These are phyloP conservation scores for Drosophila sucinea DNA, from an alignment of 1,140 invertebrate genomes.

Conservation along the genomic window DNA sequence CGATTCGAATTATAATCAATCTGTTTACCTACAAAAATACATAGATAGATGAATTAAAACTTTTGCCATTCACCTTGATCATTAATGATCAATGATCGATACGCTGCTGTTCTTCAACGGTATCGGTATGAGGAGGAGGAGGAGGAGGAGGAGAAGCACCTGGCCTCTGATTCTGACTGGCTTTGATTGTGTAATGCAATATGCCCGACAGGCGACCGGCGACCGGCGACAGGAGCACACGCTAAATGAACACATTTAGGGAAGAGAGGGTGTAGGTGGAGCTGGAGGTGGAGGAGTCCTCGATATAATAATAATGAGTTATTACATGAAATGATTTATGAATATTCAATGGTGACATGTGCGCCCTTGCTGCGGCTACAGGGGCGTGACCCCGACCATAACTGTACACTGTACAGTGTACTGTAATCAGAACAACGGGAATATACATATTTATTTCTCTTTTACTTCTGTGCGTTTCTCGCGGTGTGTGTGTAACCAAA, in stretches of 20 bases:
- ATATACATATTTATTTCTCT: not conserved
- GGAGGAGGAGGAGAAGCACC: constrained; percentile 15
- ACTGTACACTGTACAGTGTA: constrained; percentile 29
- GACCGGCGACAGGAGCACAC: constrained; percentile 36
- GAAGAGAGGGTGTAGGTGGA: not conserved
- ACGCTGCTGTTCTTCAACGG: not conserved
- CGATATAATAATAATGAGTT: constrained; percentile 57
- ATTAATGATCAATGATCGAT: constrained; percentile 22
- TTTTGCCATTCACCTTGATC: constrained; percentile 15
- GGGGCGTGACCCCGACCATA: constrained; percentile 44
- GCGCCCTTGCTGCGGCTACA: constrained; percentile 7
- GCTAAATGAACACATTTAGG: constrained; percentile 32
- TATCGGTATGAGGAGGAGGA: not conserved
- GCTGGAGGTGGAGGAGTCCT: not conserved
- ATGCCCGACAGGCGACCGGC: constrained; percentile 20
- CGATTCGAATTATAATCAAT: too few species aligned
- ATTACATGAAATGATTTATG: constrained; percentile 72
- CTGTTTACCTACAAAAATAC: too few species aligned
- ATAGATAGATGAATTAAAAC: not conserved
- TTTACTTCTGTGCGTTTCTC: not conserved
- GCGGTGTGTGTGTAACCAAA: constrained; percentile 46
- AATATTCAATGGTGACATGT: constrained; percentile 73
- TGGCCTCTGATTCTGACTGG: constrained; percentile 9
- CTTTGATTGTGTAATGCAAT: constrained; percentile 46
- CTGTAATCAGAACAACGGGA: constrained; percentile 29